A percentile compares a stretch with the other conserved stretches of the same genome.
phyloP scores from a whole-genome alignment of 2,888 invertebrate genomes.

The Hypolimnas misippus region DNA sequence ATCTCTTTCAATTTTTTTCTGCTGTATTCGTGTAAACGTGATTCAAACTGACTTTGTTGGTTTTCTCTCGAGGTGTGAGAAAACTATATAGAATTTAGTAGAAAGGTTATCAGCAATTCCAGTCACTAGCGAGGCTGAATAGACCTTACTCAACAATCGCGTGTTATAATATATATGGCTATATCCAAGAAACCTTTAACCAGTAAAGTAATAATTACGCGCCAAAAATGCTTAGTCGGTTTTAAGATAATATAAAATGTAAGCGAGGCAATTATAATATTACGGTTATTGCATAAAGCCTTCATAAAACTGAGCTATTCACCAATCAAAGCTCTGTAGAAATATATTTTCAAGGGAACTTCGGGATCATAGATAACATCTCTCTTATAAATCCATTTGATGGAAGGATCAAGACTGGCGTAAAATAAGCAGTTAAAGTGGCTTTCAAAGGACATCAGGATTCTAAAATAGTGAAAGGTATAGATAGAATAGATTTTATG shows the following conservation, averaged over 20 bases:
- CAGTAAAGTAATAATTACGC: constrained; percentile 21
- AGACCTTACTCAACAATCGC: constrained; percentile 60
- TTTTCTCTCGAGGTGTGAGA: constrained; percentile 44
- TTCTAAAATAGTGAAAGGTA: constrained; percentile 48
- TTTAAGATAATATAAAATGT: constrained; percentile 5
- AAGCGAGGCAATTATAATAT: constrained; percentile 5
- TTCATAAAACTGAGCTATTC: not conserved
- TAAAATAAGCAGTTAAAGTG: constrained; percentile 49
- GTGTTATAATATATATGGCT: constrained; percentile 57
- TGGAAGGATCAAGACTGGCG: constrained; percentile 46
- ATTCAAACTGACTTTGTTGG: constrained; percentile 37
- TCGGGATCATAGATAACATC: constrained; percentile 16
- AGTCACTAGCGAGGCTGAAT: constrained; percentile 56
- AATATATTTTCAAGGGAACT: constrained; percentile 20
- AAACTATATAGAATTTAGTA: constrained; percentile 55
- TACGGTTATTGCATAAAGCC: not conserved
- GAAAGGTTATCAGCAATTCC: constrained; percentile 65
- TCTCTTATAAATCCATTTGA: constrained; percentile 42
- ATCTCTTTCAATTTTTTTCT: constrained; percentile 2
- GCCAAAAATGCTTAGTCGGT: constrained; percentile 3
- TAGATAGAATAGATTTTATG: constrained; percentile 43
- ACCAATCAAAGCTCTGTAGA: constrained; percentile 16
- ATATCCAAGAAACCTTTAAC: constrained; percentile 48
- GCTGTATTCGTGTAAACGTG: constrained; percentile 40
- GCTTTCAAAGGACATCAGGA: constrained; percentile 39